A percentile compares a stretch with the other conserved stretches of the same genome.
phyloP scores from a whole-genome alignment of 2,113 vertebrate genomes.

The Rhegmatorhina hoffmannsi region DNA sequence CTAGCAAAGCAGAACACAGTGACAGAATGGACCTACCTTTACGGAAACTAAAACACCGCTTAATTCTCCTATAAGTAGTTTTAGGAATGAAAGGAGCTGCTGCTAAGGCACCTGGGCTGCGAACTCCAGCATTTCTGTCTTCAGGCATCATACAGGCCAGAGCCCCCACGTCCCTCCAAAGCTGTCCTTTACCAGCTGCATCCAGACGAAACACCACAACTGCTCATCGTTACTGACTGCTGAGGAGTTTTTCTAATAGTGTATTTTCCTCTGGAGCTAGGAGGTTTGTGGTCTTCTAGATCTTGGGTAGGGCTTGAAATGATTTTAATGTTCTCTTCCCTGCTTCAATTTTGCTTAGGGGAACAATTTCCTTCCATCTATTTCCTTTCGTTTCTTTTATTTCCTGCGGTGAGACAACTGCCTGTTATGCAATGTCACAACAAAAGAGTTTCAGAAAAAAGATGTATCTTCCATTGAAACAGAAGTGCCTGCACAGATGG shows the following conservation, averaged over 20 bases:
- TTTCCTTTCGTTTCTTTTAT: conserved; percentile 53
- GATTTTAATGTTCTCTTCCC: conserved; percentile 6
- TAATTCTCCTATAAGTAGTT: conserved; percentile 84
- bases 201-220: neutral
- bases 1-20: neutral
- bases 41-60: conserved; percentile 83
- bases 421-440: conserved; percentile 61
- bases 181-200: conserved; percentile 53
- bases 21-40: conserved; percentile 81
- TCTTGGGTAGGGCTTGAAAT: neutral
- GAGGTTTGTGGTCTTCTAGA: conserved; percentile 33
- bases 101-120: conserved; percentile 75
- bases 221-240: conserved; percentile 4
- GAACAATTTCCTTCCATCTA: conserved; percentile 46
- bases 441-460: conserved; percentile 56
- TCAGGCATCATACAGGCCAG: conserved; percentile 80
- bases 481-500: neutral
- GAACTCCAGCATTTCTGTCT: conserved; percentile 73
- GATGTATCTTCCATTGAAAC: conserved; percentile 28
- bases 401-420: conserved; percentile 30
- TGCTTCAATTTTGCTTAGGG: conserved; percentile 27
- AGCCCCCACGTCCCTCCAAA: neutral
- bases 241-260: neutral
- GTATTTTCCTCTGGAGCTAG: conserved; percentile 38
- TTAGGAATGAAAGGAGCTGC: conserved; percentile 81